A percentile compares a stretch with the other conserved stretches of the same genome.
phyloP scores from a whole-genome alignment of 2,797 vertebrate genomes.

The Anguilla pacifica region DNA sequence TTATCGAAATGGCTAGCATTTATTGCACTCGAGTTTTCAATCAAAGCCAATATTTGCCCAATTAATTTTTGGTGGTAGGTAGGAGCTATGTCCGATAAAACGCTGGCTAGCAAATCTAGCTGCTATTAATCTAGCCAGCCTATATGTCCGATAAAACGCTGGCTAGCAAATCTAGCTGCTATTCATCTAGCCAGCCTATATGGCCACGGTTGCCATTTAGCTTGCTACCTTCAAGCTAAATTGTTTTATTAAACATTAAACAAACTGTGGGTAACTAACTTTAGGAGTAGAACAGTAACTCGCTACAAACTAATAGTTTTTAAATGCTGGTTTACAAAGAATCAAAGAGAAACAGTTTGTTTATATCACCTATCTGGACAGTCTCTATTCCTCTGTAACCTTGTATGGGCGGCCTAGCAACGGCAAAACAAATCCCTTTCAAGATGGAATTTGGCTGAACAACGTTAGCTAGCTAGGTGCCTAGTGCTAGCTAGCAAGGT shows the following conservation, averaged over 20 bases:
- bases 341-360: not conserved
- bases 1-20: not conserved
- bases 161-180: not conserved
- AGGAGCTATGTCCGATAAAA: not conserved
- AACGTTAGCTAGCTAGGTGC: not conserved
- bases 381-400: constrained; percentile 37
- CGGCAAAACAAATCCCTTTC: constrained; percentile 44
- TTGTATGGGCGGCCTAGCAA: constrained; percentile 55
- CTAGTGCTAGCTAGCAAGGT: not conserved
- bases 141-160: not conserved
- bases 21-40: not conserved
- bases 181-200: not conserved
- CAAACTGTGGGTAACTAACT: not conserved
- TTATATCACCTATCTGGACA: constrained; percentile 24
- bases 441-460: not conserved
- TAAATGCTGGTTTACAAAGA: not conserved
- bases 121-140: not conserved
- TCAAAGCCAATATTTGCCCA: not conserved
- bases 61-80: no score
- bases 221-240: not conserved
- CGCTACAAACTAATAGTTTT: not conserved
- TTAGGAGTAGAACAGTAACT: not conserved
- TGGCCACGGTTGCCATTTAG: not conserved
- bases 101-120: not conserved
- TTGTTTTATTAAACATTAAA: not conserved